Percentiles rank a stretch among this genome's conserved stretches.
phyloP scores from a whole-genome alignment of 1,140 invertebrate genomes.

The Eciton burchellii region DNA sequence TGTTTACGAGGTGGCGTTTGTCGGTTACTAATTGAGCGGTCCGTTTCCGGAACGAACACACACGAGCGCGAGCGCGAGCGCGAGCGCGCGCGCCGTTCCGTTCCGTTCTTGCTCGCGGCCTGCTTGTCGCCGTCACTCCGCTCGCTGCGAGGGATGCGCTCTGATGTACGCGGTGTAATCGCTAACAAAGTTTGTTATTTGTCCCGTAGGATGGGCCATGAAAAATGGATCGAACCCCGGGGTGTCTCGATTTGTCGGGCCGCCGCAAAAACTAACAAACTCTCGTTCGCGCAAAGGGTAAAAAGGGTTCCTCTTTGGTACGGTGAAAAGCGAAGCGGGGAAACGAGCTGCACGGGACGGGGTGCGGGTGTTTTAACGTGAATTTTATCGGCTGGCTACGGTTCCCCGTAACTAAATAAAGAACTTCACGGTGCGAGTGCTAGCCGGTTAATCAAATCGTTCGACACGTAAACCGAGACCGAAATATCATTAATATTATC shows the following conservation, averaged over 20 bases:
- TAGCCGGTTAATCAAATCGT: slow-evolving; percentile 40
- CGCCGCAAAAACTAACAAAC: slow-evolving; percentile 60
- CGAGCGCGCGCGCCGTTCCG: too few relatives aligned
- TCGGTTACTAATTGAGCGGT: slow-evolving; percentile 59
- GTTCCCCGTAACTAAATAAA: slow-evolving; percentile 49
- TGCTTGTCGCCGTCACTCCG: slow-evolving; percentile 36
- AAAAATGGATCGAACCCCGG: slow-evolving; percentile 58
- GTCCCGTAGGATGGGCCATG: slow-evolving; percentile 58
- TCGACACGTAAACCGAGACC: slow-evolving; percentile 32
- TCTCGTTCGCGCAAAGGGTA: slow-evolving; percentile 49
- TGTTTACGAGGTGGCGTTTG: slow-evolving; percentile 52
- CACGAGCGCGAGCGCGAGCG: not conserved
- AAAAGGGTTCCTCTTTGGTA: slow-evolving; percentile 51
- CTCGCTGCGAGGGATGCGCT: slow-evolving; percentile 32
- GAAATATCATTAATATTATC: slow-evolving; percentile 12
- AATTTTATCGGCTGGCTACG: slow-evolving; percentile 51
- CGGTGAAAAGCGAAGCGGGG: slow-evolving; percentile 4
- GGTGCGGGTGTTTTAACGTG: slow-evolving; percentile 31
- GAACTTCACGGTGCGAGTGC: slow-evolving; percentile 1
- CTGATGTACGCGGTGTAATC: slow-evolving; percentile 57
- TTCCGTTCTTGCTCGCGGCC: slow-evolving; percentile 34
- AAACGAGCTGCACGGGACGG: too few relatives aligned
- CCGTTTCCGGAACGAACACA: slow-evolving; percentile 50
- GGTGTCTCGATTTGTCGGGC: slow-evolving; percentile 55
- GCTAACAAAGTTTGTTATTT: slow-evolving; percentile 62